Percentiles rank a stretch among this genome's conserved stretches.
Conservation (phyloP, 2,888 invertebrate genomes). For the Merodon equestris region DNA sequence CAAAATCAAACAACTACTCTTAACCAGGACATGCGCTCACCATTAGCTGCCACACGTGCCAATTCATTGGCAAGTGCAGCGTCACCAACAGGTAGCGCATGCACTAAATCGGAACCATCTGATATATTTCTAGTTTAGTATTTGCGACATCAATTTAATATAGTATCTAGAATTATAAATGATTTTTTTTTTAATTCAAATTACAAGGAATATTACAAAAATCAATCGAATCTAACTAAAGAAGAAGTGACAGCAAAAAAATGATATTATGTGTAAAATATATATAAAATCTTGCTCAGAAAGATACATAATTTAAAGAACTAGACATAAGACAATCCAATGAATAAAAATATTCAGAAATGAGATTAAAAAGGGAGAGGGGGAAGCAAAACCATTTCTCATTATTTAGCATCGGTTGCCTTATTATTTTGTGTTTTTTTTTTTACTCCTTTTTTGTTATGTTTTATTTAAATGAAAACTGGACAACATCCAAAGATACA, state of each 20-base stretch:
- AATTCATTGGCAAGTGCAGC: slow-evolving; percentile 86
- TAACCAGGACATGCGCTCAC: slow-evolving; percentile 84
- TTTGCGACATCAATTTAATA: slow-evolving; percentile 48
- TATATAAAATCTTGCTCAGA: background rate
- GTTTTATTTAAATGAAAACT: too few species aligned
- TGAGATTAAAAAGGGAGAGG: too few species aligned
- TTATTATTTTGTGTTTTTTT: too few species aligned
- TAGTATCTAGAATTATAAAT: slow-evolving; percentile 33
- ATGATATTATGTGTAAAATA: background rate
- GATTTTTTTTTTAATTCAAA: slow-evolving; percentile 23
- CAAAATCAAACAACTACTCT: slow-evolving; percentile 74
- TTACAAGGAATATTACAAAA: slow-evolving; percentile 13
- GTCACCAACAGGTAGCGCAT: slow-evolving; percentile 86
- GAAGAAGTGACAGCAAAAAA: background rate
- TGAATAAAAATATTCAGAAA: slow-evolving; percentile 2
- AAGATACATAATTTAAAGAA: background rate
- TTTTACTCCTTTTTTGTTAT: too few species aligned
- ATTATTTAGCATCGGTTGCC: too few species aligned
- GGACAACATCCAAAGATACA: too few species aligned
- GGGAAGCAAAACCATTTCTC: too few species aligned
- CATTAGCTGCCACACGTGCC: slow-evolving; percentile 85
- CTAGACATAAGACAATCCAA: background rate
- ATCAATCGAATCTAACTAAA: slow-evolving; percentile 22
- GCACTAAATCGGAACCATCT: slow-evolving; percentile 82
- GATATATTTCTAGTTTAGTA: slow-evolving; percentile 78